Evolutionary conservation across 1,140 invertebrate genomes (phyloP), one percentile per base, ranked within the genome.

Genomic region (Macrobrachium rosenbergii): DNA sequence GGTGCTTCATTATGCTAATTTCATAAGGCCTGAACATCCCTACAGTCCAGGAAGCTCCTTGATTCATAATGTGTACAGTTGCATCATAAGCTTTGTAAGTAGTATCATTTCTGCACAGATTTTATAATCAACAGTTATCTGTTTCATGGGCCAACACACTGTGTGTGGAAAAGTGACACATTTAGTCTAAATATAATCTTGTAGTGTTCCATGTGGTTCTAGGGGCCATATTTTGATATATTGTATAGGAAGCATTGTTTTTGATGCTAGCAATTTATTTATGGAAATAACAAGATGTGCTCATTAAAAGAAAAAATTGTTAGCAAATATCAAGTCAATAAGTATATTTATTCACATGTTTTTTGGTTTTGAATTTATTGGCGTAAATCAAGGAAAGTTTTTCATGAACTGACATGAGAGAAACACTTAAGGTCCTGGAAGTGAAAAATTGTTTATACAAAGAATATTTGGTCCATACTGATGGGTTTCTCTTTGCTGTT

Each of bases 191-290:
- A 52, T 60, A 17, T 72, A 72, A 60, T 80, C 58, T 11, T 83
- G 67, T 73, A 79, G 23, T 79, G 72, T 28, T 86, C 64, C 52
- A 79, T 77, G 72, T 80, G 83, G 83, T 86, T 86, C 76, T 80
- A 72, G 83, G 83, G 83, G 77, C 83, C 83, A 86, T 69, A 79
- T 86, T 52, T 52, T 52, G 52, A 52, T 52, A 52, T 86, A 77
- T 79, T 86, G 72, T 69, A 45, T 73, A 77, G 59, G 58, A 79
- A 85, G 60, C 63, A 19, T 79, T 75, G n/a, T 85, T 60, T 79
- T 28, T 52, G 67, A 58, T 79, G 83, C 77, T 80, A n/a, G 52
- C 12, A 52, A 52, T 52, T 52, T 12, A 52, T 52, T 52, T 12
- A 52, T 52, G 52, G 52, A 52, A 52, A 52, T 52, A 52, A 52